Evolutionary conservation across 1,140 invertebrate genomes (phyloP).

Genomic region (Philopotamus ludificatus): DNA sequence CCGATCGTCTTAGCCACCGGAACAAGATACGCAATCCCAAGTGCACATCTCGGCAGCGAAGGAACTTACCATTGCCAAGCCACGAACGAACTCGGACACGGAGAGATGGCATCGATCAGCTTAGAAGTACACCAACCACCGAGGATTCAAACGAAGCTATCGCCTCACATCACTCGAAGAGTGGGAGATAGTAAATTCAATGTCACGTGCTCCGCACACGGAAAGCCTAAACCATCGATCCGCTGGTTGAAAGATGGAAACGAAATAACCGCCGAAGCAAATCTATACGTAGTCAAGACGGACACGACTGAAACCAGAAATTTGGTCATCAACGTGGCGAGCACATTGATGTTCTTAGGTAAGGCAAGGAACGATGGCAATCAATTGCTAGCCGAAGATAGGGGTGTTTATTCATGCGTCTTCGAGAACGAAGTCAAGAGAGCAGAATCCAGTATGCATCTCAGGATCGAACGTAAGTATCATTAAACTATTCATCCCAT

Average conservation of each 20-base stretch:
- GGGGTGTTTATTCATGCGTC: conserved; percentile 83
- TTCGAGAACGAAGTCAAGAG: conserved; percentile 88
- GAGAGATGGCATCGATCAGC: conserved; percentile 76
- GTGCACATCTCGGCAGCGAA: conserved; percentile 79
- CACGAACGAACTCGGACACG: conserved; percentile 82
- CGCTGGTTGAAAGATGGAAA: conserved; percentile 85
- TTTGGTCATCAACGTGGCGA: conserved; percentile 79
- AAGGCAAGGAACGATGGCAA: conserved; percentile 71
- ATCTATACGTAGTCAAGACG: conserved; percentile 78
- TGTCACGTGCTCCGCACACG: conserved; percentile 79
- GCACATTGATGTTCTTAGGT: conserved; percentile 77
- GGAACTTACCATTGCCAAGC: conserved; percentile 88
- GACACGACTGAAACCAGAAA: conserved; percentile 72
- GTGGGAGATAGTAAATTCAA: conserved; percentile 80
- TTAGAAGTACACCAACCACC: conserved; percentile 86
- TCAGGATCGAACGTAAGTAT: conserved; percentile 83
- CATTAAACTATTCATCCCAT: not conserved
- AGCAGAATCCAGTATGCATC: conserved; percentile 82
- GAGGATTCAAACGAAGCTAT: conserved; percentile 77
- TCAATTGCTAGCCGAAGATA: conserved; percentile 76
- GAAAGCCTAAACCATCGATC: conserved; percentile 81
- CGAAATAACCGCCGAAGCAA: conserved; percentile 71
- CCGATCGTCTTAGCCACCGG: conserved; percentile 69
- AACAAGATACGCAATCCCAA: conserved; percentile 79
- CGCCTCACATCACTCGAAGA: conserved; percentile 74